phyloP scores from a whole-genome alignment of 2,797 vertebrate genomes.

The Gambusia yucatana region DNA sequence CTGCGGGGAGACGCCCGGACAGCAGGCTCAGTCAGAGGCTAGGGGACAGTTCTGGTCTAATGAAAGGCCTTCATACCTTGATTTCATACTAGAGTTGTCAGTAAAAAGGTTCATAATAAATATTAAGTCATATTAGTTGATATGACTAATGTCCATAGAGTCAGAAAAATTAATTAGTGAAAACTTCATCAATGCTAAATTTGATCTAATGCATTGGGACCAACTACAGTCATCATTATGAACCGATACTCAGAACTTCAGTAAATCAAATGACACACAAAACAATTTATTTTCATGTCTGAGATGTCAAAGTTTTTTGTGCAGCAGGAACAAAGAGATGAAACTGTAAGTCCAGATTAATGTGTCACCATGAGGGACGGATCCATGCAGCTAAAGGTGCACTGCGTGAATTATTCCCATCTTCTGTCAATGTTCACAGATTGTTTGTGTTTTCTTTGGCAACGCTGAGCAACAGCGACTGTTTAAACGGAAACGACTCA shows the following conservation, averaged over 20 bases:
- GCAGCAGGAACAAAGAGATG: not conserved
- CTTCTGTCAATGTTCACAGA: slow-evolving; percentile 43
- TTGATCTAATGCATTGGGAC: not conserved
- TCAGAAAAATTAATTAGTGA: not conserved
- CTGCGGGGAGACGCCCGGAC: not conserved
- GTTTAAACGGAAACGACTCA: slow-evolving; percentile 9
- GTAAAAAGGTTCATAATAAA: no score
- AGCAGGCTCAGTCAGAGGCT: not conserved
- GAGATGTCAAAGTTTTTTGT: not conserved
- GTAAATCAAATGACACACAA: not conserved
- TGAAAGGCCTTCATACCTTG: no score
- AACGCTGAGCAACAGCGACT: not conserved
- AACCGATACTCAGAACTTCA: not conserved
- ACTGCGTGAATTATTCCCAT: not conserved
- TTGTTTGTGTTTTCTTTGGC: not conserved
- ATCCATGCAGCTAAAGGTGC: not conserved
- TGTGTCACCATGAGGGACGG: slow-evolving; percentile 11
- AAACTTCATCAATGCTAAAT: not conserved
- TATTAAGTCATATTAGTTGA: no score
- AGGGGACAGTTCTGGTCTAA: not conserved
- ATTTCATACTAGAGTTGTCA: no score
- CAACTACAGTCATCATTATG: no score
- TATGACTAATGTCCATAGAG: no score
- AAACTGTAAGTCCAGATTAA: slow-evolving; percentile 15
- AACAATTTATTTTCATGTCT: not conserved